Percentiles rank a stretch among this genome's conserved stretches.
Conservation (phyloP, 2,888 invertebrate genomes). For the Hartigia nigra region DNA sequence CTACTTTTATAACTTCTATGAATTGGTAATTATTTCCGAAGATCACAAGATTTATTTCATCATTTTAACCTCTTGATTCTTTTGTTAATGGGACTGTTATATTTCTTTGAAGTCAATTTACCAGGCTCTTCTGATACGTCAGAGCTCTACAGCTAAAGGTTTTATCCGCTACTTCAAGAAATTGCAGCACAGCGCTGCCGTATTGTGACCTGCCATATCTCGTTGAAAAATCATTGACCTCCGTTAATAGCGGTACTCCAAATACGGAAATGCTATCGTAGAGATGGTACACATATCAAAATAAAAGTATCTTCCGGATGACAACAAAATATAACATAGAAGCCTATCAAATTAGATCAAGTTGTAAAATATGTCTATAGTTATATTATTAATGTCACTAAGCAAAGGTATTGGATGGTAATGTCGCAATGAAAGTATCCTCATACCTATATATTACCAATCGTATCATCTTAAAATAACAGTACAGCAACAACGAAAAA, state of each 20-base stretch:
- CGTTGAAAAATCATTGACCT: background rate
- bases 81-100: background rate
- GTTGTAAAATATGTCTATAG: background rate
- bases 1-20: background rate
- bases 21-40: background rate
- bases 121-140: background rate
- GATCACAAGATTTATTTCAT: background rate
- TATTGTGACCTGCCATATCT: background rate
- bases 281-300: background rate
- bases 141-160: background rate
- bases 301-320: background rate
- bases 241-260: background rate
- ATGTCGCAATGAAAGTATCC: background rate
- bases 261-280: background rate
- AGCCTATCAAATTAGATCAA: background rate
- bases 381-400: background rate
- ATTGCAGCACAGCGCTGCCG: background rate
- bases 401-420: background rate
- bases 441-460: background rate
- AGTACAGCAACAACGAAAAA: background rate
- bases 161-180: background rate
- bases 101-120: background rate
- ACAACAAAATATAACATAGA: background rate
- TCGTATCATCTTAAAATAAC: background rate
- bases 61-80: background rate